Evolutionary conservation across 2,888 invertebrate genomes (phyloP), one percentile per base, ranked within the genome.

Genomic region (Monochamus alternatus): DNA sequence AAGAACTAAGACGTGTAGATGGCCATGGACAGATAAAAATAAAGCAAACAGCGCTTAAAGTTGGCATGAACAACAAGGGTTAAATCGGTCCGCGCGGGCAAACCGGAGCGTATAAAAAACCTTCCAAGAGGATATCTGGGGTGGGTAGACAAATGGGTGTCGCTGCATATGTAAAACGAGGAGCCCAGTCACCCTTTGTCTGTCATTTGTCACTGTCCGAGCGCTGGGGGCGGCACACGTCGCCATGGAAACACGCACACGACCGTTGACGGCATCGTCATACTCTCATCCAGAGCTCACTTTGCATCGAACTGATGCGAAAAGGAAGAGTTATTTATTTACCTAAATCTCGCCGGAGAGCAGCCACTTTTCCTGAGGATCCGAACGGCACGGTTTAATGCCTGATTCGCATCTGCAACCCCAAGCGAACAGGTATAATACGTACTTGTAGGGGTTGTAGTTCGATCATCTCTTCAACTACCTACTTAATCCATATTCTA

Each of bases 121-220:
- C 74, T 75, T 75, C 75, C 73, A 63, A 68, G 68, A 74, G 71
- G 73, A 66, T 79, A 75, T 77, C 75, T 80, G 79, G 84, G 85
- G 84, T 81, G 84, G 85, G 86, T 85, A 89, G 89, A 89, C 89
- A 89, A 89, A 89, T 89, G 89, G 88, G 89, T 88, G 89, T 89
- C 88, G 88, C 87, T 89, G 88, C 89, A 89, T 89, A 89, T 89
- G 89, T 89, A 89, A 89, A 89, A 88, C 89, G 88, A 88, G 88
- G 85, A 87, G 86, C 87, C 87, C 87, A 87, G 87, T 87, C 88
- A 88, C 88, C 88, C 88, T 88, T 88, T 88, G 88, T 88, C 88
- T 87, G 88, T 88, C 89, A 89, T 89, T 89, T 89, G 89, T 89
- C 89, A 89, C 87, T 88, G 89, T 89, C 88, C 88, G 82, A 84